Evolutionary conservation across 2,888 invertebrate species (phyloP).

Genomic region (Torymus aiolomorphi): DNA sequence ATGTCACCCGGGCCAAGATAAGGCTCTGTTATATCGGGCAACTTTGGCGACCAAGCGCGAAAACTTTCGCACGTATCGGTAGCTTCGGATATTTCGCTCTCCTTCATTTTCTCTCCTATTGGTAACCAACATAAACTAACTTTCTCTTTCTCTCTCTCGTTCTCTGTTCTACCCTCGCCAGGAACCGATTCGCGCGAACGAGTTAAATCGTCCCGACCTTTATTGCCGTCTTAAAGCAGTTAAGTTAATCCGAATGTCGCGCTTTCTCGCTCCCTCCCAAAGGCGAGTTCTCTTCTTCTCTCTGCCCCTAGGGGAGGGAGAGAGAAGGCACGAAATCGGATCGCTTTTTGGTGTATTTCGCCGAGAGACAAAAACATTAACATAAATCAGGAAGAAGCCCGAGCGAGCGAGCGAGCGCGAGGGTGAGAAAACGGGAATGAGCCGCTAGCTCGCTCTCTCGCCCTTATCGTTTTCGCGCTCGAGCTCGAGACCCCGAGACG

Average conservation of each 20-base stretch:
- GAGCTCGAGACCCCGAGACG: slow-evolving; percentile 40
- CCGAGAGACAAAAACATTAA: slow-evolving; percentile 75
- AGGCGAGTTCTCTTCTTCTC: not conserved
- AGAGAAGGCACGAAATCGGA: slow-evolving; percentile 59
- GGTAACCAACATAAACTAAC: slow-evolving; percentile 11
- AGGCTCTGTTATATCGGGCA: too few relatives aligned
- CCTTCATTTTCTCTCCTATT: slow-evolving; percentile 55
- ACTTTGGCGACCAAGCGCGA: not conserved
- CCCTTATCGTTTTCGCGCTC: slow-evolving; percentile 52
- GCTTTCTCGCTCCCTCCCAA: slow-evolving; percentile 45
- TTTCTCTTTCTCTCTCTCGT: not conserved
- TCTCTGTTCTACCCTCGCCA: slow-evolving; percentile 54
- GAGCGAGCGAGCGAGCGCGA: slow-evolving; percentile 27
- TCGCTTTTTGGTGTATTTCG: slow-evolving; percentile 74
- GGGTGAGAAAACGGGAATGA: slow-evolving; percentile 66
- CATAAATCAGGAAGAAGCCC: slow-evolving; percentile 72
- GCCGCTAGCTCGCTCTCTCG: slow-evolving; percentile 45
- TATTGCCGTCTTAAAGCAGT: slow-evolving; percentile 75
- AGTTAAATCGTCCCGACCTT: slow-evolving; percentile 74
- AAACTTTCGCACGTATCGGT: not conserved
- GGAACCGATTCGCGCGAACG: slow-evolving; percentile 63
- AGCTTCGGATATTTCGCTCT: not conserved
- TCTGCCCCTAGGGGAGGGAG: slow-evolving; percentile 18
- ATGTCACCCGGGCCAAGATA: too few relatives aligned
- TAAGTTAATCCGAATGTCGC: slow-evolving; percentile 73